Evolutionary conservation across 2,113 vertebrate genomes (phyloP).

Genomic region (Rattus rattus): DNA sequence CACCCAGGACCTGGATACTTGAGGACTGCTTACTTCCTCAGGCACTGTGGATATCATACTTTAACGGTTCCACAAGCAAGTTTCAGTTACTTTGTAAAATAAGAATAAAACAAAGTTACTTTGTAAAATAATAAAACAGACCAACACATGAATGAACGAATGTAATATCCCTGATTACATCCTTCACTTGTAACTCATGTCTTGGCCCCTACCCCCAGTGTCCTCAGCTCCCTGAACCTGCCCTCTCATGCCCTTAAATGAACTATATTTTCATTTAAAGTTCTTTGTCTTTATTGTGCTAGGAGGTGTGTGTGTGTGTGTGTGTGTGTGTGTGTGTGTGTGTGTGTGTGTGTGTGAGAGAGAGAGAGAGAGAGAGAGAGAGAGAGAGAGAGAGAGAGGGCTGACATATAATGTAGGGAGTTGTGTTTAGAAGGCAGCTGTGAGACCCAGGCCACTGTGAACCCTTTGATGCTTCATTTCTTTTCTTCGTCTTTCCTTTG

Average conservation of each 20-base stretch:
- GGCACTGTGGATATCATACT: fast-evolving
- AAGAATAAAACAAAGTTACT: neutral
- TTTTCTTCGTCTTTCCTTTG: neutral
- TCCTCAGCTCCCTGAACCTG: neutral
- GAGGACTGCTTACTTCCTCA: no score
- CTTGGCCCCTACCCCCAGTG: neutral
- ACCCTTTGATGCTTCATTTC: neutral
- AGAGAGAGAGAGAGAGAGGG: no score
- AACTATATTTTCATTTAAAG: neutral
- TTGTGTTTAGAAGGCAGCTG: neutral
- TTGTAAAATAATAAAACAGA: neutral
- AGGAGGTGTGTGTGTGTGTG: neutral
- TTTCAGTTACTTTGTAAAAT: conserved; percentile 3
- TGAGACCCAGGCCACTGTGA: neutral
- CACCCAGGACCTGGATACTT: fast-evolving
- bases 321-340: neutral
- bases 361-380: no score
- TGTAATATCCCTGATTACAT: neutral
- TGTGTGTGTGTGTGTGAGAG: neutral
- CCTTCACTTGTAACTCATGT: neutral
- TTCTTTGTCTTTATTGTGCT: neutral
- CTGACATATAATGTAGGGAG: neutral
- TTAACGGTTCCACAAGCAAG: neutral
- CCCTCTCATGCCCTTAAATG: neutral
- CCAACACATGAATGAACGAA: neutral